Evolutionary conservation across 2,888 invertebrate species (phyloP), one percentile per base, ranked within the genome.

Genomic region (Odontocolon sp.): DNA sequence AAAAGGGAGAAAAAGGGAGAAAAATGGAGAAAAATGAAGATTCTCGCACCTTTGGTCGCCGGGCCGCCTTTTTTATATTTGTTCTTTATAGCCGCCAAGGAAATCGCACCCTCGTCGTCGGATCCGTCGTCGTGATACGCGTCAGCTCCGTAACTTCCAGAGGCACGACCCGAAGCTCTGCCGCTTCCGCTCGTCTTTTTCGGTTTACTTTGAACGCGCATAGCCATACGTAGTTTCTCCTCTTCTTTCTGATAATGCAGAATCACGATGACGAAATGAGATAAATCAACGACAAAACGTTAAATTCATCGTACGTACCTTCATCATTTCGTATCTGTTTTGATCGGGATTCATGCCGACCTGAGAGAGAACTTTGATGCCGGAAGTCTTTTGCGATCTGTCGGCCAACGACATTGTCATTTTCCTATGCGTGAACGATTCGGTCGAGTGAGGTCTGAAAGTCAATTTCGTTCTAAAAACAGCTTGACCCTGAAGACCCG

Each of bases 361-460:
- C 90, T 97, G 97, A 0, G 98, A 97, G 82, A 99, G 92, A 68
- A 99, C 97, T 91, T 99, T 98, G 86, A 99, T 99, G 59, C 98
- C 97, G 0, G 96, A 95, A 0, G 97, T 96, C 91, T 98, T 98
- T 59, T 96, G 95, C 45, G 97, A 96, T 63, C 98, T 93, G 91
- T 99, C 99, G 0, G 99, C 99, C 82, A 99, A 92, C 0, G 98
- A 99, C 91, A 99, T 93, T 0, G 99, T 99, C 96, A 99, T 99
- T 93, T 99, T 99, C 82, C 98, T 94, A 91, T 99, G 99, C 0
- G 99, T 99, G 91, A 99, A 98, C 18, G 99, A 99, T 89, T 99
- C 99, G 0, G 99, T 99, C 0, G 99, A 99, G 90, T 99, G 98
- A 0, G 99, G 99, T 45, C 99, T 93, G 95, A 99, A 99, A 1